These are phyloP conservation scores for Ethmia dodecea DNA, from an alignment of 2,888 invertebrate genomes.

Conservation along the genomic window DNA sequence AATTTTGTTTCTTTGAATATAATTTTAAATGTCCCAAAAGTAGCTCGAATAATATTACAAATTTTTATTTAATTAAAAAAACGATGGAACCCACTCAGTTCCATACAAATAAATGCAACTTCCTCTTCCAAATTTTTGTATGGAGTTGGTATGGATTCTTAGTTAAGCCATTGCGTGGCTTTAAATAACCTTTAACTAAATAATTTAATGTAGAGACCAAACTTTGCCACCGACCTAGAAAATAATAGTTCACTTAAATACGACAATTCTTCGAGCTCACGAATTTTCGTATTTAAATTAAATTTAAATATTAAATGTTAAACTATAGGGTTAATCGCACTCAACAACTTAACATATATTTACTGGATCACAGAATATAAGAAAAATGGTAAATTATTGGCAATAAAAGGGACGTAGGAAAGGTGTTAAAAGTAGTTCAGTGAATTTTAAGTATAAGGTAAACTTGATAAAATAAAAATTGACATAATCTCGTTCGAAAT, in stretches of 20 bases:
- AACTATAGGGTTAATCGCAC: constrained; percentile 67
- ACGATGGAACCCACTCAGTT: constrained; percentile 58
- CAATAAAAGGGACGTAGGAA: constrained; percentile 56
- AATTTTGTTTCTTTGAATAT: constrained; percentile 21
- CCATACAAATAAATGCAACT: constrained; percentile 70
- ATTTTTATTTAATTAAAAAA: constrained; percentile 17
- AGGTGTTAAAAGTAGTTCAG: constrained; percentile 48
- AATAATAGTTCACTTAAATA: constrained; percentile 48
- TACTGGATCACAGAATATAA: constrained; percentile 57
- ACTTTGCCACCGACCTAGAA: constrained; percentile 48
- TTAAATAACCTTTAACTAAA: background rate
- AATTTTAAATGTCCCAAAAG: constrained; percentile 33
- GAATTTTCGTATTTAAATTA: constrained; percentile 62
- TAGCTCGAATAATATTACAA: constrained; percentile 11
- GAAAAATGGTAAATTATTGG: too few species aligned
- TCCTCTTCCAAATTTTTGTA: constrained; percentile 70
- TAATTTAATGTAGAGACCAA: constrained; percentile 11
- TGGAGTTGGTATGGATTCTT: constrained; percentile 66
- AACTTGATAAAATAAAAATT: constrained; percentile 28
- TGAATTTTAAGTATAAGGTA: constrained; percentile 47
- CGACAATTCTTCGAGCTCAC: constrained; percentile 68
- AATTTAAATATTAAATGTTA: constrained; percentile 36
- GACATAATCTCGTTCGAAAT: constrained; percentile 69
- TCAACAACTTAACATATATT: constrained; percentile 74
- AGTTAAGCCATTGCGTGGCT: constrained; percentile 20